Evolutionary conservation across 2,888 invertebrate species (phyloP).

Genomic region (Theretra japonica): DNA sequence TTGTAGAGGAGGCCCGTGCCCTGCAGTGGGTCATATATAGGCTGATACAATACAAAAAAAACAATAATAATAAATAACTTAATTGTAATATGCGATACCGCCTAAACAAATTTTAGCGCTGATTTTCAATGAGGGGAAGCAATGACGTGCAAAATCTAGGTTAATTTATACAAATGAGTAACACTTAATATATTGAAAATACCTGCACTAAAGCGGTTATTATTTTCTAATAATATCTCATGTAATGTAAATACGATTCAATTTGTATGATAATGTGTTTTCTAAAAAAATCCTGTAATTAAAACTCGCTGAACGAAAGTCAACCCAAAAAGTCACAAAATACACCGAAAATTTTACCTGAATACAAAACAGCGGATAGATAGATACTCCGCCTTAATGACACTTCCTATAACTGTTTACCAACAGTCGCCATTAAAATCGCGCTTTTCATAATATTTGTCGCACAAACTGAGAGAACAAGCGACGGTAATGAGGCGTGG

Average conservation of each 20-base stretch:
- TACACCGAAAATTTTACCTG: not conserved
- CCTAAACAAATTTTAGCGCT: too few relatives aligned
- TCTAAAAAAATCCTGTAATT: not conserved
- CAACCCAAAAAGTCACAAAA: not conserved
- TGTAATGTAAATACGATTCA: not conserved
- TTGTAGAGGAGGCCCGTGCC: too few relatives aligned
- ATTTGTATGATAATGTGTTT: not conserved
- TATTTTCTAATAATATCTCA: not conserved
- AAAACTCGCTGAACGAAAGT: not conserved
- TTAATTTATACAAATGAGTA: too few relatives aligned
- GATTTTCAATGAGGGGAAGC: too few relatives aligned
- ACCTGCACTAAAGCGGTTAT: too few relatives aligned
- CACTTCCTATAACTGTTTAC: not conserved
- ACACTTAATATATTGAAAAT: too few relatives aligned
- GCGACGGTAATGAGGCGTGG: slow-evolving; percentile 26
- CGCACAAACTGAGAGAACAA: slow-evolving; percentile 21
- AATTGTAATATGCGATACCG: too few relatives aligned
- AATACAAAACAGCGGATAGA: not conserved
- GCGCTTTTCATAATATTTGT: slow-evolving; percentile 24
- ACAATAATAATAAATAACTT: too few relatives aligned
- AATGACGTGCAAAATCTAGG: too few relatives aligned
- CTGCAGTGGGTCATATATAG: too few relatives aligned
- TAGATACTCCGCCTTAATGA: not conserved
- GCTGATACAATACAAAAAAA: too few relatives aligned
- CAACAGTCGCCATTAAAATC: slow-evolving; percentile 15